These are phyloP conservation scores for Nesidiocoris tenuis DNA, from an alignment of 2,888 invertebrate species.

Conservation along the genomic window DNA sequence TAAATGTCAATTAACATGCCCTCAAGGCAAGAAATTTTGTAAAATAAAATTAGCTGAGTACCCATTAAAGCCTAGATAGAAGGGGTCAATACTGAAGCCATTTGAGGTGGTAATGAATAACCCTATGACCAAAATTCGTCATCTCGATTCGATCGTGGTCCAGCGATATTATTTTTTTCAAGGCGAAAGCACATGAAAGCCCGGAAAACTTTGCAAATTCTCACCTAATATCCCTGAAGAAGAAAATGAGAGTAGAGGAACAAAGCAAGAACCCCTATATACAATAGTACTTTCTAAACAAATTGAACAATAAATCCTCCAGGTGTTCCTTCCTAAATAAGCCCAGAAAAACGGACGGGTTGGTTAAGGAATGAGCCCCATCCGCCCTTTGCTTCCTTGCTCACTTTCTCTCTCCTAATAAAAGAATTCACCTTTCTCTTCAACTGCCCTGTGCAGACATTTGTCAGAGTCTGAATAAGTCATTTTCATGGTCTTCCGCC, in stretches of 20 bases:
- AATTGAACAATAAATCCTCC: slow-evolving; percentile 39
- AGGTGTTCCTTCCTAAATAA: slow-evolving; percentile 34
- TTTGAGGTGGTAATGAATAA: no score
- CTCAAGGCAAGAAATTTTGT: no score
- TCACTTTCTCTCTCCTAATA: slow-evolving; percentile 18
- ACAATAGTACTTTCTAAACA: slow-evolving; percentile 30
- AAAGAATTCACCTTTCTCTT: slow-evolving; percentile 35
- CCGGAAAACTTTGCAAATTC: slow-evolving; percentile 28
- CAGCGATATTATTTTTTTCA: no score
- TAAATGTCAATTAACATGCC: no score
- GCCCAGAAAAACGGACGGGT: slow-evolving; percentile 21
- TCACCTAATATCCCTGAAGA: slow-evolving; percentile 37
- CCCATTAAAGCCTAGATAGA: no score
- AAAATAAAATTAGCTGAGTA: no score
- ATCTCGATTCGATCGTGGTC: no score
- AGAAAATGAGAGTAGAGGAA: background rate
- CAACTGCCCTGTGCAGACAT: slow-evolving; percentile 30
- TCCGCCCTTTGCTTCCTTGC: background rate
- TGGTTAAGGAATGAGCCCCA: slow-evolving; percentile 31
- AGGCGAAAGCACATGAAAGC: background rate
- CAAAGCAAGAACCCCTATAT: slow-evolving; percentile 9
- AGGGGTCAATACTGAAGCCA: no score
- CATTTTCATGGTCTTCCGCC: slow-evolving; percentile 30
- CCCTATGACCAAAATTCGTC: no score
- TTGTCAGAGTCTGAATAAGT: slow-evolving; percentile 38